phyloP scores from a whole-genome alignment of 2,888 invertebrate genomes.

The Tipula lateralis region DNA sequence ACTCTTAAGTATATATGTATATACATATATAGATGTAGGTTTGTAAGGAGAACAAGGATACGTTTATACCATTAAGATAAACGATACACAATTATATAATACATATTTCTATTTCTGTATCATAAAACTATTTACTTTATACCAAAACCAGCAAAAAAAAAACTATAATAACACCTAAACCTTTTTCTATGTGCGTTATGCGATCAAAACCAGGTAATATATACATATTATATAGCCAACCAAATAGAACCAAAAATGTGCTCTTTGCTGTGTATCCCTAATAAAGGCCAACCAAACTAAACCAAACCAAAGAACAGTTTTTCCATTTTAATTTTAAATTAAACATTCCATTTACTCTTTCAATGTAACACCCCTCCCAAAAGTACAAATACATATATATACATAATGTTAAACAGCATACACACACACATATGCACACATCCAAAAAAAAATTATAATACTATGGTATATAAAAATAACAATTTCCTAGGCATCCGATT shows the following conservation, averaged over 20 bases:
- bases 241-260: not conserved
- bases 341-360: constrained; percentile 24
- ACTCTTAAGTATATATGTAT: not conserved
- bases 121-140: constrained; percentile 1
- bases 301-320: not conserved
- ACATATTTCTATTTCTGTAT: not conserved
- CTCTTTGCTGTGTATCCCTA: not conserved
- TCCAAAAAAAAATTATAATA: not conserved
- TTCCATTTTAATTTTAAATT: not conserved
- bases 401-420: not conserved
- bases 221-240: not conserved
- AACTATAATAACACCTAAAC: not conserved
- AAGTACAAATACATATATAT: not conserved
- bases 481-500: constrained; percentile 19
- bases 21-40: no score
- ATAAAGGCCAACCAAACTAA: not conserved
- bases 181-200: not conserved
- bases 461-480: not conserved
- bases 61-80: not conserved
- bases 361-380: not conserved
- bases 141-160: not conserved
- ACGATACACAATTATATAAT: not conserved
- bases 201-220: not conserved
- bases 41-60: not conserved
- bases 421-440: not conserved